Percentiles rank a stretch among this genome's conserved stretches.
phyloP scores from a whole-genome alignment of 2,888 invertebrate genomes.

The Neoitamus cyanurus region DNA sequence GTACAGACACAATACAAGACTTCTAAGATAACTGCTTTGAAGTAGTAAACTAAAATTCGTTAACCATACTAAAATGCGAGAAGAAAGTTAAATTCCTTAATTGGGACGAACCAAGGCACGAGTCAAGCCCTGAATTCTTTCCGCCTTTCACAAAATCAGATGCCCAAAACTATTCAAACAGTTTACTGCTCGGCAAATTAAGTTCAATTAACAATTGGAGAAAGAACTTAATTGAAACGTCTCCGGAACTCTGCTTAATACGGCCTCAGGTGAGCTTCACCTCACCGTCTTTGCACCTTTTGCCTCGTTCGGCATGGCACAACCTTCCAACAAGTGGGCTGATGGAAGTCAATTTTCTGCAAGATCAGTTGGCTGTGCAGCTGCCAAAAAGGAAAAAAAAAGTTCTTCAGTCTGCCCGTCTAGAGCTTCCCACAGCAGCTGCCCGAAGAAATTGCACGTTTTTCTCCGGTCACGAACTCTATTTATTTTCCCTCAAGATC shows the following conservation, averaged over 20 bases:
- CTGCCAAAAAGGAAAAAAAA: background rate
- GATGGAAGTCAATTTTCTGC: background rate
- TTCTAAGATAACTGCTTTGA: no score
- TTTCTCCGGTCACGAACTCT: background rate
- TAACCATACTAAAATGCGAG: no score
- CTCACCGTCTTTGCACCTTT: background rate
- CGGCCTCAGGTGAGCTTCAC: background rate
- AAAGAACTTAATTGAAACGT: constrained; percentile 5
- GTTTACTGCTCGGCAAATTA: background rate
- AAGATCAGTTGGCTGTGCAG: background rate
- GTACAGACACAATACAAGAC: no score
- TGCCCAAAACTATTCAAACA: background rate
- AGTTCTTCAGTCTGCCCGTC: background rate
- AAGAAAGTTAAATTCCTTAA: background rate
- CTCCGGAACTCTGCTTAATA: background rate
- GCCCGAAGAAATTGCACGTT: background rate
- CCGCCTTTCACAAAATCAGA: background rate
- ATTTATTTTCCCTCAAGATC: background rate
- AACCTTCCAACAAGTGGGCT: background rate
- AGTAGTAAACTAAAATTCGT: no score
- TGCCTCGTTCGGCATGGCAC: background rate
- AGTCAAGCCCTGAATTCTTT: background rate
- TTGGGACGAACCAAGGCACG: background rate
- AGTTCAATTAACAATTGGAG: background rate
- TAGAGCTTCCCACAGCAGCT: background rate